These are phyloP conservation scores for Anolis sagrei DNA, from an alignment of 2,113 vertebrate genomes.

Conservation along the genomic window DNA sequence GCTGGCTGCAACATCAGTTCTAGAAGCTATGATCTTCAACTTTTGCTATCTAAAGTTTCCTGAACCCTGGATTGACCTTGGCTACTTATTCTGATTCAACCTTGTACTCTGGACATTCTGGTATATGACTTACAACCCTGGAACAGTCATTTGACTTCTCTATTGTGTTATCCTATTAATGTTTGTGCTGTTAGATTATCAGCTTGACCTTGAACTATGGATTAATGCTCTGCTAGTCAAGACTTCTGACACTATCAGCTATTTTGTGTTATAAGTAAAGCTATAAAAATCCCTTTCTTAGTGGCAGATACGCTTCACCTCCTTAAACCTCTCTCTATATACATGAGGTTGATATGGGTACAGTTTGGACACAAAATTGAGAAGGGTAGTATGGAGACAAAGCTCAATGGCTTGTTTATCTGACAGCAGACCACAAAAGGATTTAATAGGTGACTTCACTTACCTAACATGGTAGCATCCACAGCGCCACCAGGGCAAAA, in stretches of 20 bases:
- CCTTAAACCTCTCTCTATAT: background rate
- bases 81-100: too few species aligned
- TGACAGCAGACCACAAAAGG: background rate
- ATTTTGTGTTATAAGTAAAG: background rate
- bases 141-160: too few species aligned
- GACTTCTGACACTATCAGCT: background rate
- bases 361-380: background rate
- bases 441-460: slow-evolving; percentile 34
- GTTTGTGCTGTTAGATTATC: too few species aligned
- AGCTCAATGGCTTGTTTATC: background rate
- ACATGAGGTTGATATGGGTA: background rate
- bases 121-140: too few species aligned
- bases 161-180: too few species aligned
- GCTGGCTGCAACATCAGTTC: too few species aligned
- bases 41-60: too few species aligned
- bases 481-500: slow-evolving; percentile 93
- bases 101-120: too few species aligned
- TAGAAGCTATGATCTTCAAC: too few species aligned
- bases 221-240: too few species aligned
- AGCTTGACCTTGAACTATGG: too few species aligned
- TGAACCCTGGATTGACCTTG: too few species aligned
- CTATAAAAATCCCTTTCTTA: background rate
- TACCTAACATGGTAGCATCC: slow-evolving; percentile 90
- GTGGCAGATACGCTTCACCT: background rate
- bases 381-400: background rate